phyloP scores from a whole-genome alignment of 2,888 invertebrate species.

The Strigamia transsilvanica region DNA sequence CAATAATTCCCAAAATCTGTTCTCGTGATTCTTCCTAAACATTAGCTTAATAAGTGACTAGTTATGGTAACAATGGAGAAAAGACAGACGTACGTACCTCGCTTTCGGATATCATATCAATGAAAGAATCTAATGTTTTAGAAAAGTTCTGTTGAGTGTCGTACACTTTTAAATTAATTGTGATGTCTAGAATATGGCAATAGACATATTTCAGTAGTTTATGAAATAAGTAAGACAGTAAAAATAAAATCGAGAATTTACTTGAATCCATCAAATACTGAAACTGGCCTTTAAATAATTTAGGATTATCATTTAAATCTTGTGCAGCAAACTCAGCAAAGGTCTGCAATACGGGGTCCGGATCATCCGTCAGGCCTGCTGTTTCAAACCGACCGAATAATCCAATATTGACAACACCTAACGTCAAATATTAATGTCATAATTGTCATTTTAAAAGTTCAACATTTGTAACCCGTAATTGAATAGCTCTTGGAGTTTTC shows the following conservation, averaged over 20 bases:
- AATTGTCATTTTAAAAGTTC: not conserved
- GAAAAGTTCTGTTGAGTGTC: not conserved
- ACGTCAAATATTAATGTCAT: not conserved
- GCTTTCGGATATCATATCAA: not conserved
- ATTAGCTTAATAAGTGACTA: not conserved
- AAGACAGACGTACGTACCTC: not conserved
- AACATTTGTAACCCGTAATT: not conserved
- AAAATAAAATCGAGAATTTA: not conserved
- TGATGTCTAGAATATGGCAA: not conserved
- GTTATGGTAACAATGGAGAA: not conserved
- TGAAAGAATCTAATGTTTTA: not conserved
- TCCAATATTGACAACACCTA: not conserved
- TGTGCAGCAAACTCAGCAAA: not conserved
- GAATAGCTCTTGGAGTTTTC: not conserved
- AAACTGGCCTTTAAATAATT: not conserved
- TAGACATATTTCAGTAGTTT: not conserved
- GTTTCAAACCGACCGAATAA: not conserved
- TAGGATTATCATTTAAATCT: not conserved
- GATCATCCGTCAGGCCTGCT: not conserved
- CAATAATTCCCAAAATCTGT: not conserved
- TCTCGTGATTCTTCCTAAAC: not conserved
- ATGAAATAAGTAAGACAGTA: not conserved
- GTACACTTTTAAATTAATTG: not conserved
- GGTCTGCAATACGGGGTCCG: not conserved
- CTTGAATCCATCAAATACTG: not conserved